A percentile compares a stretch with the other conserved stretches of the same genome.
These are phyloP conservation scores for Pollachius pollachius DNA, from an alignment of 2,113 vertebrate genomes.

Conservation along the genomic window DNA sequence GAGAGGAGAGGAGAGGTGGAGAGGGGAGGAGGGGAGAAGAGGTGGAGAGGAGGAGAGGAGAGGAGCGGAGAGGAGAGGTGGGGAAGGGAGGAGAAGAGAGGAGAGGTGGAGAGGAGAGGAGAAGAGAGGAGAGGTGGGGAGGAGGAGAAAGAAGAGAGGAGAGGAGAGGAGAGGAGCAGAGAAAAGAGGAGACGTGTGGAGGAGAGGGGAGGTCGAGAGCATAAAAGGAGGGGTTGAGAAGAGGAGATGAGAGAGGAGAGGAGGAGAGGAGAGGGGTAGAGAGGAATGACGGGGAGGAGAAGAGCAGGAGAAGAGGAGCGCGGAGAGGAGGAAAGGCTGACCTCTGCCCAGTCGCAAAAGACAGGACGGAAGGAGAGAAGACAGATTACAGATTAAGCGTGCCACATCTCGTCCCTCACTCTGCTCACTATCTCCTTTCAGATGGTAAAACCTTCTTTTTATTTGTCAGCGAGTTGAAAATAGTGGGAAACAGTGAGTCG, in stretches of 20 bases:
- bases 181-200: background rate
- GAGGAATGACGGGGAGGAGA: background rate
- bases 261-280: too few relatives aligned
- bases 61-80: background rate
- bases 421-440: constrained; percentile 63
- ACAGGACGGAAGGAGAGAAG: constrained; percentile 56
- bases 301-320: background rate
- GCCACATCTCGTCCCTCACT: constrained; percentile 61
- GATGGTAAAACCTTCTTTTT: constrained; percentile 65
- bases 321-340: background rate
- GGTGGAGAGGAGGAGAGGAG: background rate
- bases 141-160: background rate
- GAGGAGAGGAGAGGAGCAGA: background rate
- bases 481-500: constrained; percentile 77
- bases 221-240: too few relatives aligned
- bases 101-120: background rate
- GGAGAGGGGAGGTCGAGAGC: background rate
- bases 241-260: too few relatives aligned
- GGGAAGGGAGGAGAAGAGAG: background rate
- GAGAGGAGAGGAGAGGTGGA: background rate
- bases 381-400: constrained; percentile 73
- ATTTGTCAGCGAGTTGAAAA: constrained; percentile 59
- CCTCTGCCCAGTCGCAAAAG: constrained; percentile 27
- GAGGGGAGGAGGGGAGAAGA: background rate
- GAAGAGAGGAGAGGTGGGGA: background rate